Evolutionary conservation across 2,113 vertebrate species (phyloP), one percentile per base, ranked within the genome.

Genomic region (Paracanthobrama guichenoti): DNA sequence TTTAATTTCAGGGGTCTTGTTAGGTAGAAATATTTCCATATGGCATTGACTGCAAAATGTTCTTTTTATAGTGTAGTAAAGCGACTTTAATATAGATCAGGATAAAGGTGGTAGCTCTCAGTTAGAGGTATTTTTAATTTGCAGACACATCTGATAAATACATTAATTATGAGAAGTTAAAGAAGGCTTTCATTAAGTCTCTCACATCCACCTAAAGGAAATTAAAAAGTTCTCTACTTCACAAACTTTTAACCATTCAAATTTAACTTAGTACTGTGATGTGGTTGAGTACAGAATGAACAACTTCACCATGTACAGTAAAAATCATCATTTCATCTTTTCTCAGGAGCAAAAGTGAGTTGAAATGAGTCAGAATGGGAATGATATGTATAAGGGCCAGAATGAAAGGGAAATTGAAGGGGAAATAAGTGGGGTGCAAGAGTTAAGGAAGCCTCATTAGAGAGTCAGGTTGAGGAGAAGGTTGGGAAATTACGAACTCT

Each of bases 401-500:
- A 72, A 59, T 59, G 79, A 77, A 57, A 84, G 71, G 69, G 55
- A 84, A 78, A 84, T 76, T 42, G 76, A 46, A 44, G n/a, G 48
- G 14, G n/a, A 26, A 66, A 55, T 39, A 53, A 55, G 22, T 62
- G n/a, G 31, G 67, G 81, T n/a, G 42, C 6, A 26, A 35, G 71
- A 71, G 42, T 79, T 83, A 85, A 86, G 81, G 82, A 81, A 73
- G 75, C 75, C 66, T 89, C 87, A 87, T 90, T 87, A 87, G 75
- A 85, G 57, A 85, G 81, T 85, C 83, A 79, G 76, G 53, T 79
- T 78, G 79, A 59, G 13, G 69, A 57, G 83, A 84, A 84, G 79
- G 83, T 86, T 86, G 60, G 77, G 57, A 84, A 89, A 89, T 90
- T 81, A 86, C 78, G 71, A 69, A 81, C 84, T 91, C 86, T 91